Evolutionary conservation across 2,113 vertebrate genomes (phyloP).

Genomic region (Megaceryle torquata): DNA sequence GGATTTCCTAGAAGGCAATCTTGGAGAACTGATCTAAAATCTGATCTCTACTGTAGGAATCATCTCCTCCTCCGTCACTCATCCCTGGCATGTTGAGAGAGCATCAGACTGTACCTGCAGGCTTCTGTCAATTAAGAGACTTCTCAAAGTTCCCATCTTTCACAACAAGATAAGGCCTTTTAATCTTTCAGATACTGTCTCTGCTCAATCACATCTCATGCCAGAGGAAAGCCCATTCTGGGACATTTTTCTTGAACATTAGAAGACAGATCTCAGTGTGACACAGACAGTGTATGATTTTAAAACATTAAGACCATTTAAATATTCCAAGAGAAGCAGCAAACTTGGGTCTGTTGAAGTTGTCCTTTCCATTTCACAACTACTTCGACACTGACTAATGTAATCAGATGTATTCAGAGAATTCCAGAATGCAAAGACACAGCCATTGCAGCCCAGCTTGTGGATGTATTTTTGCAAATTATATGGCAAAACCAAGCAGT

Average conservation of each 20-base stretch:
- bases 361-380: not conserved
- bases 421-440: not conserved
- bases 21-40: not conserved
- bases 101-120: not conserved
- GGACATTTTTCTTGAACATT: not conserved
- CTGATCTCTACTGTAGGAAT: not conserved
- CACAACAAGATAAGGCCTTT: not conserved
- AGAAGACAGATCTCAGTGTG: not conserved
- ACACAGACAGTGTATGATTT: not conserved
- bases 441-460: not conserved
- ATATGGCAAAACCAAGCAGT: not conserved
- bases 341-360: not conserved
- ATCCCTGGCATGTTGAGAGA: not conserved
- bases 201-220: not conserved
- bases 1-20: not conserved
- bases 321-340: not conserved
- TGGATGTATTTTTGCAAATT: constrained; percentile 21
- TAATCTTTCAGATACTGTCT: not conserved
- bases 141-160: not conserved
- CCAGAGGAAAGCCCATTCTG: not conserved
- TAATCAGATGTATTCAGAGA: constrained; percentile 39
- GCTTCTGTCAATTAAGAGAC: not conserved
- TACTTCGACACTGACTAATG: not conserved
- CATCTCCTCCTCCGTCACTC: not conserved
- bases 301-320: not conserved